Evolutionary conservation across 2,888 invertebrate genomes (phyloP), one percentile per base, ranked within the genome.

Genomic region (Andrena dorsata): DNA sequence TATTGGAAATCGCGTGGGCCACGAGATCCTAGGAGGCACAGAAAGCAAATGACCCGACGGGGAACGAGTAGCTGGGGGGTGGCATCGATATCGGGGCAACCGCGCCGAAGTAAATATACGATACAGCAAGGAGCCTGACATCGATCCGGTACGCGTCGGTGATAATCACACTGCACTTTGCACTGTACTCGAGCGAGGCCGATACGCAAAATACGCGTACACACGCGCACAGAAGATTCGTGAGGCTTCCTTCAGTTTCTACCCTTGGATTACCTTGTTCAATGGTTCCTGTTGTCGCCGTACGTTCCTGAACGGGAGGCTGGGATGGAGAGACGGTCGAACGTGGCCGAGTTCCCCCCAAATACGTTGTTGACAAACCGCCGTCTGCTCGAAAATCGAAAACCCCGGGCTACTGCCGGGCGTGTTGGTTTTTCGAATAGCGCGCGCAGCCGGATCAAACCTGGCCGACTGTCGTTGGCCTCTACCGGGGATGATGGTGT

Each of bases 221-320:
- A 53, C 20, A 28, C 65, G 30, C 72, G 41, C 80, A 26, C 71
- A 66, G 80, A n/a, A 47, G n/a, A 75, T 68, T 49, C 26, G 53
- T n/a, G 0, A 60, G 30, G 41, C 20, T 63, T 63, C n/a, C 32
- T 20, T 32, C n/a, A 35, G 20, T 47, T 41, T 26, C 16, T 51
- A 5, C 10, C 2, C 51, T 8, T 13, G 10, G 10, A 56, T 86
- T 87, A 87, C 87, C 87, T 87, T 83, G 20, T 66, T 28, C 28
- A 58, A 71, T 86, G 69, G 69, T 75, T 74, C 66, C 68, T 82
- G 79, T 80, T 88, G 87, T 89, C 78, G 91, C 90, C 91, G 89
- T 87, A 80, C 86, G 90, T 92, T 92, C 91, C 92, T 90, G 92
- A 93, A 91, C 90, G 91, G 91, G 88, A 72, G 86, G 80, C 65